Conservation (phyloP, 2,113 vertebrate genomes). For the Pterocles gutturalis region DNA sequence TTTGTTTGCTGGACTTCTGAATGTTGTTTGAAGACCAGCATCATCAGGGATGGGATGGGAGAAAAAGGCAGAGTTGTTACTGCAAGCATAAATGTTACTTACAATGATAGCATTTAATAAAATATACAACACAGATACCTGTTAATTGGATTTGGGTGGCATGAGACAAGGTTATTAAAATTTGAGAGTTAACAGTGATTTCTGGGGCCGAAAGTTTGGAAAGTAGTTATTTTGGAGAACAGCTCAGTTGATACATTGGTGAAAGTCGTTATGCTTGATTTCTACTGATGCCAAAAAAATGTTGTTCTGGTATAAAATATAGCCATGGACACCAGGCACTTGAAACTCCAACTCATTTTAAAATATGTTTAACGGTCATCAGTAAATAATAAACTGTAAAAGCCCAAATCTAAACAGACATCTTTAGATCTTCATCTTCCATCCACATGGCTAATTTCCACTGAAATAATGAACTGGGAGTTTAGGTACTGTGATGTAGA, state of each 20-base stretch:
- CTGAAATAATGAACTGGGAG: neutral
- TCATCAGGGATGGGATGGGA: neutral
- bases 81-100: neutral
- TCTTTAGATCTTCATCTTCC: neutral
- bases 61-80: neutral
- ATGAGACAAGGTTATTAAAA: neutral
- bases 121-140: neutral
- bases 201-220: neutral
- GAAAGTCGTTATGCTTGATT: neutral
- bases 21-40: neutral
- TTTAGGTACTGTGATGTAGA: neutral
- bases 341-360: neutral
- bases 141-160: neutral
- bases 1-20: neutral
- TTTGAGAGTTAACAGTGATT: neutral
- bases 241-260: neutral
- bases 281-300: neutral
- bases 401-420: neutral
- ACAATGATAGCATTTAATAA: neutral
- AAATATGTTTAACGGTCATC: neutral
- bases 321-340: neutral
- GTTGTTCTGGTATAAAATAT: neutral
- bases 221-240: neutral
- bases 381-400: neutral
- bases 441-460: neutral